Evolutionary conservation across 2,797 vertebrate genomes (phyloP), one percentile per base, ranked within the genome.

Genomic region (Pelodytes ibericus): DNA sequence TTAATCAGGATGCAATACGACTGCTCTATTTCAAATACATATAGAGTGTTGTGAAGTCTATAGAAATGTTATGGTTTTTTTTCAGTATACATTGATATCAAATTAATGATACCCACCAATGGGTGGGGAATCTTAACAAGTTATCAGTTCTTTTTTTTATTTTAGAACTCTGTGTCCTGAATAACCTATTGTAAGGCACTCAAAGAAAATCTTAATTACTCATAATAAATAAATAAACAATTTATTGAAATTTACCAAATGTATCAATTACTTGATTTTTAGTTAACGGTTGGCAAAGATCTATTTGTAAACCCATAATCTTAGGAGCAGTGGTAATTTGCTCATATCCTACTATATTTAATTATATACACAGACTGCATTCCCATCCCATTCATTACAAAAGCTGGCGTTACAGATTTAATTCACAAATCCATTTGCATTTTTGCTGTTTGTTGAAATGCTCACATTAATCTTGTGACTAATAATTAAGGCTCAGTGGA

Each of bases 1-100:
- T 70, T 41, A 27, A 56, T 18, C 6, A 56, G 22, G 30, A 56
- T 76, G 66, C 66, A 70, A 63, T 76, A 70, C 39, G 41, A 60
- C n/a, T n/a, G 11, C 41, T 31, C 16, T 51, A 39, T 72, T 24
- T 51, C 9, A 20, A 61, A 72, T 36, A 24, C 2, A 4, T n/a
- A 61, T 2, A 59, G 11, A 18, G 13, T 5, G 15, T 1, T 29
- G 60, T 63, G 18, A 13, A 36, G 29, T 41, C 62, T 26, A 65
- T 3, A 44, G 3, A 22, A 4, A 18, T 44, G 13, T 65, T 44
- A 44, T 16, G 44, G 61, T 33, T 65, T 18, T 65, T 41, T 8
- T 65, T 7, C 31, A 3, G n/a, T 10, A 33, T 62, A 39, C 31
- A 36, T 62, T 29, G 5, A 62, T 62, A 53, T 53, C 49, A 5